Conservation (phyloP, 2,797 vertebrate species). For the Halcyon leucocephala region DNA sequence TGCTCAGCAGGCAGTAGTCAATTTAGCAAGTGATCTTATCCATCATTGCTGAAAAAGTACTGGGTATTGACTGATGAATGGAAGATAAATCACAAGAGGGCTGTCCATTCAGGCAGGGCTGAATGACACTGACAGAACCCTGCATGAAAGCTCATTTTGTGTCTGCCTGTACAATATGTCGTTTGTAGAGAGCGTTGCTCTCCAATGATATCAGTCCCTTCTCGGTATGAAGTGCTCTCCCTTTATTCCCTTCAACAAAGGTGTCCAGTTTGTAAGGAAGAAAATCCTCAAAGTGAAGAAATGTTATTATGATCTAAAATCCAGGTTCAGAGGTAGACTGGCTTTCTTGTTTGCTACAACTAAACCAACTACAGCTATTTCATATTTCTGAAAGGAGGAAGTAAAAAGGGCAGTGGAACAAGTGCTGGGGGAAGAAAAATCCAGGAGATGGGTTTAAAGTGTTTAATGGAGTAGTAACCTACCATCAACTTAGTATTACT, state of each 20-base stretch:
- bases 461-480: background rate
- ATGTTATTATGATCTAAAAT: conserved; percentile 66
- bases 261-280: conserved; percentile 57
- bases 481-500: background rate
- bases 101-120: conserved; percentile 78
- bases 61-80: conserved; percentile 78
- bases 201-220: conserved; percentile 73
- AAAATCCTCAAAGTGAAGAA: conserved; percentile 56
- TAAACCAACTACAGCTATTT: conserved; percentile 25
- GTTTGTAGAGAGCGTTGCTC: conserved; percentile 68
- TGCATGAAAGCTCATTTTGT: conserved; percentile 79
- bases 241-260: conserved; percentile 76
- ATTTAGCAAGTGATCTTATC: conserved; percentile 79
- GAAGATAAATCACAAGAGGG: conserved; percentile 81
- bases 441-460: background rate
- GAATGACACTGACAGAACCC: conserved; percentile 77
- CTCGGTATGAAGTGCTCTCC: conserved; percentile 62
- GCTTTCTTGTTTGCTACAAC: conserved; percentile 52
- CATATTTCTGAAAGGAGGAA: background rate
- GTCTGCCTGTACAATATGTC: conserved; percentile 75
- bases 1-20: conserved; percentile 81
- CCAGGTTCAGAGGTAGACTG: conserved; percentile 56
- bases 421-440: background rate
- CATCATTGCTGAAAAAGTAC: conserved; percentile 78
- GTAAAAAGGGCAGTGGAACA: background rate